Percentiles rank a stretch among this genome's conserved stretches.
Evolutionary conservation across 2,797 vertebrate species (phyloP).

Genomic region (Acipenser ruthenus): DNA sequence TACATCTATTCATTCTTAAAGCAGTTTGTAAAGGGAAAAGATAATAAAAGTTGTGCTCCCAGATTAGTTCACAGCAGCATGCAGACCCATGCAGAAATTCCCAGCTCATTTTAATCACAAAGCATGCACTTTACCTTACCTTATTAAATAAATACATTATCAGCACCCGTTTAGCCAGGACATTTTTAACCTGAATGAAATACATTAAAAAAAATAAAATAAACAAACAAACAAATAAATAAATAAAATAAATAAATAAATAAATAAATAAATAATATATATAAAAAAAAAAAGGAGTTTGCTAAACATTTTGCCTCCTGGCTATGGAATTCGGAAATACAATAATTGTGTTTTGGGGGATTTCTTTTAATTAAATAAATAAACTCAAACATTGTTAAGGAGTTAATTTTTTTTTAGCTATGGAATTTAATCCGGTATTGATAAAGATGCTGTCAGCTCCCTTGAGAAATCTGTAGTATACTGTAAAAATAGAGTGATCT

Average conservation of each 20-base stretch:
- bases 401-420: too few species aligned
- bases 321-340: too few species aligned
- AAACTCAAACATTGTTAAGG: too few species aligned
- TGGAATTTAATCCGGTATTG: too few species aligned
- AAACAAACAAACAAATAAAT: constrained; percentile 8
- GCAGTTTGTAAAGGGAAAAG: background rate
- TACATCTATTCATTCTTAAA: background rate
- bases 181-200: constrained; percentile 77
- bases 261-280: constrained; percentile 5
- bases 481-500: too few species aligned
- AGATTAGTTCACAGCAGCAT: constrained; percentile 21
- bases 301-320: too few species aligned
- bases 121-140: constrained; percentile 64
- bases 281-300: too few species aligned
- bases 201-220: constrained; percentile 31
- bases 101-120: background rate
- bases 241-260: constrained; percentile 13
- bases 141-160: constrained; percentile 96
- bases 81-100: constrained; percentile 16
- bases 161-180: constrained; percentile 80
- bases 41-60: background rate
- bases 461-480: too few species aligned
- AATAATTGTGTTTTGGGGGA: too few species aligned
- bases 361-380: too few species aligned
- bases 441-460: too few species aligned